Conservation (phyloP, 2,797 vertebrate species). For the Etheostoma perlongum region DNA sequence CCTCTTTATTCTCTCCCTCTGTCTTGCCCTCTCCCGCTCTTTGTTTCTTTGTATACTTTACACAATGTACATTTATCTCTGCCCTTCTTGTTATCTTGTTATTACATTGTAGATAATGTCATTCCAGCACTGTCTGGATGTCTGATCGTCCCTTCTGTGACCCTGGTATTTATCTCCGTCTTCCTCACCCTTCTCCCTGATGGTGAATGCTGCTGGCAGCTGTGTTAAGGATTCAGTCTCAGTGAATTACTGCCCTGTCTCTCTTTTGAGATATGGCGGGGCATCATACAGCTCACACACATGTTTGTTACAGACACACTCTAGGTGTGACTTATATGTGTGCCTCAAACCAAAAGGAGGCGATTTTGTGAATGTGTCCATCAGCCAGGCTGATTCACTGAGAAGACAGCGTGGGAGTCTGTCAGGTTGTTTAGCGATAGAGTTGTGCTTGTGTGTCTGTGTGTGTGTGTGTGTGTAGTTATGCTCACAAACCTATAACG, state of each 20-base stretch:
- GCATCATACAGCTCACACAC: slow-evolving; percentile 68
- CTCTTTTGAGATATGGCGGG: slow-evolving; percentile 67
- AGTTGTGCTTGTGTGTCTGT: slow-evolving; percentile 26
- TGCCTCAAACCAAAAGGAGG: slow-evolving; percentile 75
- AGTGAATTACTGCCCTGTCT: slow-evolving; percentile 71
- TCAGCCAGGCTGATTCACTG: slow-evolving; percentile 55
- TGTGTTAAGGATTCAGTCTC: slow-evolving; percentile 81
- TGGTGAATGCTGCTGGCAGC: slow-evolving; percentile 71
- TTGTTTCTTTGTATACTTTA: slow-evolving; percentile 66
- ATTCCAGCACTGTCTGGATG: slow-evolving; percentile 63
- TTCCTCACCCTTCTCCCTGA: slow-evolving; percentile 67
- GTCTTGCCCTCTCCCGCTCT: slow-evolving; percentile 66
- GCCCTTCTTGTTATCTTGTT: slow-evolving; percentile 60
- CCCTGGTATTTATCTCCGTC: slow-evolving; percentile 78
- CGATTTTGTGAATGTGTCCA: slow-evolving; percentile 55
- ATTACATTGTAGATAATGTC: slow-evolving; percentile 67
- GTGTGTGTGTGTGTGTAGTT: slow-evolving; percentile 17
- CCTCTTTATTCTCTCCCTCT: slow-evolving; percentile 63
- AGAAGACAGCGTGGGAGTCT: slow-evolving; percentile 62
- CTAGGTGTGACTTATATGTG: slow-evolving; percentile 69
- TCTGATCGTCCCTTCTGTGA: slow-evolving; percentile 61
- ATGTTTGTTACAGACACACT: slow-evolving; percentile 69
- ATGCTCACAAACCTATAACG: slow-evolving; percentile 88
- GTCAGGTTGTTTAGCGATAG: slow-evolving; percentile 45
- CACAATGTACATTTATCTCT: slow-evolving; percentile 58